Conservation (phyloP, 1,140 invertebrate genomes). For the Bombus superbus region DNA sequence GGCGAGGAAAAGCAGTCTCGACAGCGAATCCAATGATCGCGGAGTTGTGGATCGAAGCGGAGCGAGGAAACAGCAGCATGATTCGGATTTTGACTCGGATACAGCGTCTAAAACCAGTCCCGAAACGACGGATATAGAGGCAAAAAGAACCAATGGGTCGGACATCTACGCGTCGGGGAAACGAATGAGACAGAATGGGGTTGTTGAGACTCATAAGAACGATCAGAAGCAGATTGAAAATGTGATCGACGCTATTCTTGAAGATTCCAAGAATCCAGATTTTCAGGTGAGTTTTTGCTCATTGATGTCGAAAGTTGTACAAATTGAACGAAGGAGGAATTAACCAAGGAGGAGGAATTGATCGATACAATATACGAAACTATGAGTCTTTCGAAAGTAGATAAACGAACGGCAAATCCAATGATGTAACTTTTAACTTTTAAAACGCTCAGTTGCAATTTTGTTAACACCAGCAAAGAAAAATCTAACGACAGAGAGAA, state of each 20-base stretch:
- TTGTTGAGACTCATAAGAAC: constrained; percentile 77
- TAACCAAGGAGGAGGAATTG: too few species aligned
- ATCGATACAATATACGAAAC: too few species aligned
- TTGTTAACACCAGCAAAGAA: too few species aligned
- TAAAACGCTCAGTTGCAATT: too few species aligned
- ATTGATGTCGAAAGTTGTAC: too few species aligned
- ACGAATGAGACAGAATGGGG: constrained; percentile 71
- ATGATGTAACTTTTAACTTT: too few species aligned
- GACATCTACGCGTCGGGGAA: constrained; percentile 76
- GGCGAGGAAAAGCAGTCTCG: constrained; percentile 74
- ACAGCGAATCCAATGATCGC: constrained; percentile 66
- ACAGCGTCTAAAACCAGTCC: constrained; percentile 71
- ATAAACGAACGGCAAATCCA: too few species aligned
- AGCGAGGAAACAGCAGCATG: constrained; percentile 59
- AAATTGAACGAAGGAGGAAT: neutral
- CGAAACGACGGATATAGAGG: constrained; percentile 69
- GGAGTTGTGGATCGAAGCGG: constrained; percentile 48
- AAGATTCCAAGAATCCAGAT: constrained; percentile 81
- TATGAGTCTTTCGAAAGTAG: too few species aligned
- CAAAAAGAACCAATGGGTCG: constrained; percentile 70
- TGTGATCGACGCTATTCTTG: constrained; percentile 81
- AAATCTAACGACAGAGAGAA: too few species aligned
- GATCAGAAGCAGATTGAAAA: constrained; percentile 82
- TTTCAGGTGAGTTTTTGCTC: constrained; percentile 74
- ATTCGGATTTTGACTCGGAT: constrained; percentile 71